phyloP scores from a whole-genome alignment of 2,797 vertebrate genomes.

The Apogon talboti region DNA sequence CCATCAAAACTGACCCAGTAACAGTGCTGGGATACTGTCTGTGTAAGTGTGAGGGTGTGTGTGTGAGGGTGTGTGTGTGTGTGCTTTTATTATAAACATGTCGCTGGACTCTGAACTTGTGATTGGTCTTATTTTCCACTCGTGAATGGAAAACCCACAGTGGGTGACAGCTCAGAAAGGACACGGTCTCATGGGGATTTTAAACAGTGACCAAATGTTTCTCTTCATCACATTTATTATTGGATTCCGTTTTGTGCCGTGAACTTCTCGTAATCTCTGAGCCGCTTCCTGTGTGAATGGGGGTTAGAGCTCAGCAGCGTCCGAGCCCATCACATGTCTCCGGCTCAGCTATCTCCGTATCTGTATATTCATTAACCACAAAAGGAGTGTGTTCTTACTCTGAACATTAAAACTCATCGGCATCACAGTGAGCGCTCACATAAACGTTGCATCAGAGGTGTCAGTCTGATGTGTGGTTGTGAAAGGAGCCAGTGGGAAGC shows the following conservation, averaged over 20 bases:
- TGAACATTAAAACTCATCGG: neutral
- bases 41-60: no score
- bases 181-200: slow-evolving; percentile 14
- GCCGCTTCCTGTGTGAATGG: slow-evolving; percentile 34
- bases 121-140: neutral
- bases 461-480: neutral
- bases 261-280: slow-evolving; percentile 19
- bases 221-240: slow-evolving; percentile 18
- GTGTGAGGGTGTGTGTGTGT: no score
- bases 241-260: slow-evolving; percentile 3
- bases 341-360: slow-evolving; percentile 28
- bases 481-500: slow-evolving; percentile 8
- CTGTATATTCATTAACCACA: slow-evolving; percentile 20
- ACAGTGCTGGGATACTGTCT: neutral
- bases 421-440: neutral
- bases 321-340: slow-evolving; percentile 9
- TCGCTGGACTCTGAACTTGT: slow-evolving; percentile 36
- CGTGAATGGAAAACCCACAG: slow-evolving; percentile 6
- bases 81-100: slow-evolving; percentile 3
- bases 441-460: neutral
- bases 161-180: slow-evolving; percentile 2
- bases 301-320: slow-evolving; percentile 5
- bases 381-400: slow-evolving; percentile 16
- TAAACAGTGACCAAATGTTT: slow-evolving; percentile 12
- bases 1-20: neutral